Evolutionary conservation across 2,113 vertebrate species (phyloP).

Genomic region (Zootoca vivipara): DNA sequence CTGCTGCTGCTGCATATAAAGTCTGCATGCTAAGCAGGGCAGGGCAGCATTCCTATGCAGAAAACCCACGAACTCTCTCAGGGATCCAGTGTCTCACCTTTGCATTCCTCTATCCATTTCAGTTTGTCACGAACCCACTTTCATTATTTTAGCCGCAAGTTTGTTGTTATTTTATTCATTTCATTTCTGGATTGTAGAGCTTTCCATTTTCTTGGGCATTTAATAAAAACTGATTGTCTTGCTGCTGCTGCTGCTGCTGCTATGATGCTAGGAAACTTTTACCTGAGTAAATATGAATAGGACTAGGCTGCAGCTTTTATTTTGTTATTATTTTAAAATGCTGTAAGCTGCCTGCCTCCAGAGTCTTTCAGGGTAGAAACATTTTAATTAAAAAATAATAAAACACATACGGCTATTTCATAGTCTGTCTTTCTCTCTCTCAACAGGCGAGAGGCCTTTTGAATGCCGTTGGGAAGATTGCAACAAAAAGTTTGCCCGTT

Average conservation of each 20-base stretch:
- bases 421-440: slow-evolving; percentile 18
- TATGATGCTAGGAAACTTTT: not conserved
- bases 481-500: slow-evolving; percentile 97
- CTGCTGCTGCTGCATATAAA: too few species aligned
- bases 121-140: too few species aligned
- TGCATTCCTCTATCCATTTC: too few species aligned
- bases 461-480: slow-evolving; percentile 96
- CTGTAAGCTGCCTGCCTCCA: not conserved
- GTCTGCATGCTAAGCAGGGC: too few species aligned
- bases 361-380: not conserved
- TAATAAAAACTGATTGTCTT: not conserved
- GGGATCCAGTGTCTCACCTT: too few species aligned
- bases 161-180: too few species aligned
- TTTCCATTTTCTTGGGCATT: not conserved
- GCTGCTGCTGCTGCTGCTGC: not conserved
- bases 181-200: not conserved
- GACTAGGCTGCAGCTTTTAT: not conserved
- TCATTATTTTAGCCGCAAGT: too few species aligned
- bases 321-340: not conserved
- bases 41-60: not conserved
- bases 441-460: slow-evolving; percentile 91
- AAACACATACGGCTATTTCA: not conserved
- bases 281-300: too few species aligned
- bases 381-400: not conserved
- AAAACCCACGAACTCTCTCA: not conserved